Evolutionary conservation across 1,140 invertebrate genomes (phyloP).

Genomic region (Theocolax elegans): DNA sequence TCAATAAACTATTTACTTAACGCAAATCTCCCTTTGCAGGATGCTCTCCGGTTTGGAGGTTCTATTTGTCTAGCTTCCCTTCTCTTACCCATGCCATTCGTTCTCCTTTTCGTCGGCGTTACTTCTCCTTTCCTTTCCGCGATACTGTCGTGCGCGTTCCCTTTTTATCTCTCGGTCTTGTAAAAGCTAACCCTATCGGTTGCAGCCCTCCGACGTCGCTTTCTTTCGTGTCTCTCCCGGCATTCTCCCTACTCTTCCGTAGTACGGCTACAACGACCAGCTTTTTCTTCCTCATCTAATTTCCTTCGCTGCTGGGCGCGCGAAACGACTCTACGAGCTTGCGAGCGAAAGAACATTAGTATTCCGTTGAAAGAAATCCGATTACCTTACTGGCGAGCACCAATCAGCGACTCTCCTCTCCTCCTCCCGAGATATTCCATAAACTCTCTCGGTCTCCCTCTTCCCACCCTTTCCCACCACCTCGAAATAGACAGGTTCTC

Average conservation of each 20-base stretch:
- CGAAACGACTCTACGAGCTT: conserved; percentile 19
- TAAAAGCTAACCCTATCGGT: conserved; percentile 32
- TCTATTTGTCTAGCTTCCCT: conserved; percentile 11
- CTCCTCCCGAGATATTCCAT: not conserved
- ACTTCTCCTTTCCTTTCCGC: not conserved
- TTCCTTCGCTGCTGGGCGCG: conserved; percentile 47
- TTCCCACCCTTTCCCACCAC: conserved; percentile 31
- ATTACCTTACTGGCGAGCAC: conserved; percentile 53
- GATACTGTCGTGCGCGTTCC: not conserved
- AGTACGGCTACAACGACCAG: too few relatives aligned
- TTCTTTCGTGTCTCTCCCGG: not conserved
- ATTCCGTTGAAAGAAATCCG: conserved; percentile 55
- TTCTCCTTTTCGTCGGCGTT: not conserved
- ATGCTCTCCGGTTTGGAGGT: not conserved
- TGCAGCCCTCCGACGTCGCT: not conserved
- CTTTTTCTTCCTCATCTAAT: conserved; percentile 48
- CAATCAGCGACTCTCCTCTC: conserved; percentile 43
- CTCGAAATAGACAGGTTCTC: conserved; percentile 40
- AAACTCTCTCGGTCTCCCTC: too few relatives aligned
- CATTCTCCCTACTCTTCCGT: not conserved
- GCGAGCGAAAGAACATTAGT: conserved; percentile 47
- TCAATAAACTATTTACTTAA: not conserved
- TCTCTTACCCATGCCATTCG: not conserved
- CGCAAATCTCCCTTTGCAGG: not conserved
- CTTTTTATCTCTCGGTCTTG: conserved; percentile 9